Evolutionary conservation across 2,797 vertebrate species (phyloP), one percentile per base, ranked within the genome.

Genomic region (Pterois miles): DNA sequence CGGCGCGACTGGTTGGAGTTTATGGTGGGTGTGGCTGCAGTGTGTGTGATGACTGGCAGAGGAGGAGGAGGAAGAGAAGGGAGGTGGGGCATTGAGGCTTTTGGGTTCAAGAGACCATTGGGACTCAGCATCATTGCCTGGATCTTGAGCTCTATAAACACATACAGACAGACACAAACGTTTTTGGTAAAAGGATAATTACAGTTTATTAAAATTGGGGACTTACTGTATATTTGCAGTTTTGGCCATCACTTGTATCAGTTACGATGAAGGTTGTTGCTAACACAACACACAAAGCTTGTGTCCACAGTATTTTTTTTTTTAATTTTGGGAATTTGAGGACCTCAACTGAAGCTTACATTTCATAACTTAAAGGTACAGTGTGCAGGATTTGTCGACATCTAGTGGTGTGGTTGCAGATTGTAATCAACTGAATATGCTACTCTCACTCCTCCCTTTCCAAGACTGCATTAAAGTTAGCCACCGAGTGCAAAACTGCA

Each of bases 11-110:
- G 98, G 81, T 93, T 92, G 92, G 95, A 96, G 0, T 96, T 96
- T 0, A 97, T 97, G 71, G 96, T 97, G 53, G 98, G 98, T 0
- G 98, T 99, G 89, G 98, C 98, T 0, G 97, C 97, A 0, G 98
- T 99, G 89, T 93, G 97, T 71, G 96, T 96, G 92, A 99, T 99
- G 80, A 98, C 94, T 0, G 98, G 98, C 0, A 98, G 96, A 6
- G 80, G 36, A 16, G 88, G 82, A 60, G 71, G 85, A 53, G 77
- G 73, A 58, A 34, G 36, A 16, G 89, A 80, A 60, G 53, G 82
- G 76, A 52, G 60, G 1, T 46, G 89, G 0, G 97, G 96, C 95
- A 97, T 93, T 84, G 96, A 97, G 70, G 96, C 95, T 34, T 93
- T 93, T 57, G 96, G 95, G 89, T 99, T 98, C 85, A 98, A 93